Evolutionary conservation across 2,797 vertebrate genomes (phyloP).

Genomic region (Crenichthys baileyi): DNA sequence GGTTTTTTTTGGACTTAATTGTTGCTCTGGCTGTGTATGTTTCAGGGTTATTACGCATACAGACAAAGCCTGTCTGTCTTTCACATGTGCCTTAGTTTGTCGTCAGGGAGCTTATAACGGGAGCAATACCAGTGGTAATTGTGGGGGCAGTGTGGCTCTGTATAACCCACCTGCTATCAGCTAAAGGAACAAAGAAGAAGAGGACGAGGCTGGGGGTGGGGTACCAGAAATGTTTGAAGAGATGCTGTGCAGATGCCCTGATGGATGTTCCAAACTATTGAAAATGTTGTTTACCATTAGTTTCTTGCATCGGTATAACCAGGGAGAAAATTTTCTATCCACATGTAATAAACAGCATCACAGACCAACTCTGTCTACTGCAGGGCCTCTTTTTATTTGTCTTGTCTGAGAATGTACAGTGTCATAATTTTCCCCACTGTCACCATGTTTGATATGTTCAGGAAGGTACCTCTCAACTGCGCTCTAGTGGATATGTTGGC

Average conservation of each 20-base stretch:
- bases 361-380: not conserved
- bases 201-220: not conserved
- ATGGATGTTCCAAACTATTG: not conserved
- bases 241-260: not conserved
- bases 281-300: not conserved
- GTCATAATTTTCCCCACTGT: not conserved
- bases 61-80: conserved; percentile 2
- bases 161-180: not conserved
- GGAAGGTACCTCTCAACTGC: not conserved
- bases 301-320: not conserved
- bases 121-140: not conserved
- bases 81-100: not conserved
- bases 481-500: not conserved
- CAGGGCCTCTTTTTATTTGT: not conserved
- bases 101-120: not conserved
- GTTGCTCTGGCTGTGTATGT: not conserved
- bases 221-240: not conserved
- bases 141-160: not conserved
- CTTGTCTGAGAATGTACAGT: not conserved
- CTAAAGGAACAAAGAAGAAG: not conserved
- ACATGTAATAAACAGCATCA: not conserved
- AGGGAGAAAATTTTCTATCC: not conserved
- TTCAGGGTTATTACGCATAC: not conserved
- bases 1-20: not conserved
- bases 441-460: not conserved